Conservation (phyloP, 1,140 invertebrate species). For the Sycobia sp. region DNA sequence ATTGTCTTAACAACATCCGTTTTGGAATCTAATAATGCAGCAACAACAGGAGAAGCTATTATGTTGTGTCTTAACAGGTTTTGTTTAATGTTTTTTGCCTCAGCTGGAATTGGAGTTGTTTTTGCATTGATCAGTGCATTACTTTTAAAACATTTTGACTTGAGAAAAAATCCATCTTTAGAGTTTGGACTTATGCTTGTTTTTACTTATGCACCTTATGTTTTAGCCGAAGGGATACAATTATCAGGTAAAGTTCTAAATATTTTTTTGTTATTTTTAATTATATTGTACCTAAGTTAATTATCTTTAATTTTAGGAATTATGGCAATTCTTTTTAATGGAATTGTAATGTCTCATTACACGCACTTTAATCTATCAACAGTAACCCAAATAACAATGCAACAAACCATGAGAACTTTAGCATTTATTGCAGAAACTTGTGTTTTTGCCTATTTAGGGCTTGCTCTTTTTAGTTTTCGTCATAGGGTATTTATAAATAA, state of each 20-base stretch:
- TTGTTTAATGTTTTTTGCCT: constrained; percentile 97
- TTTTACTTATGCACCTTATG: constrained; percentile 98
- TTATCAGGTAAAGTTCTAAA: constrained; percentile 77
- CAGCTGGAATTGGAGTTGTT: constrained; percentile 93
- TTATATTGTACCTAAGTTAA: neutral
- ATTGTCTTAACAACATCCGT: constrained; percentile 95
- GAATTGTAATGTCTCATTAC: constrained; percentile 99
- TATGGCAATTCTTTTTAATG: constrained; percentile 99
- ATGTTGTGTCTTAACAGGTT: constrained; percentile 91
- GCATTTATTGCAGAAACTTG: constrained; percentile 98
- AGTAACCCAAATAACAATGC: constrained; percentile 98
- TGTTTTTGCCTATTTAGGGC: constrained; percentile 98
- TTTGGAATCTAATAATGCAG: constrained; percentile 75
- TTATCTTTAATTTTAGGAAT: constrained; percentile 77
- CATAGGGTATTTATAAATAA: constrained; percentile 65
- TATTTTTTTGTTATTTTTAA: neutral
- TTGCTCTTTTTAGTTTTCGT: constrained; percentile 96
- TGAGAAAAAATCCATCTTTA: constrained; percentile 95
- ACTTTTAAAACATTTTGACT: constrained; percentile 93
- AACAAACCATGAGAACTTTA: constrained; percentile 96
- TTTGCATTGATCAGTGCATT: constrained; percentile 94
- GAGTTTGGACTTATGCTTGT: constrained; percentile 99
- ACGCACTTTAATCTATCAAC: constrained; percentile 98
- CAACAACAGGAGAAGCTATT: constrained; percentile 78
- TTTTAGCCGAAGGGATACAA: constrained; percentile 95